Evolutionary conservation across 2,113 vertebrate species (phyloP).

Genomic region (Halichoerus grypus): DNA sequence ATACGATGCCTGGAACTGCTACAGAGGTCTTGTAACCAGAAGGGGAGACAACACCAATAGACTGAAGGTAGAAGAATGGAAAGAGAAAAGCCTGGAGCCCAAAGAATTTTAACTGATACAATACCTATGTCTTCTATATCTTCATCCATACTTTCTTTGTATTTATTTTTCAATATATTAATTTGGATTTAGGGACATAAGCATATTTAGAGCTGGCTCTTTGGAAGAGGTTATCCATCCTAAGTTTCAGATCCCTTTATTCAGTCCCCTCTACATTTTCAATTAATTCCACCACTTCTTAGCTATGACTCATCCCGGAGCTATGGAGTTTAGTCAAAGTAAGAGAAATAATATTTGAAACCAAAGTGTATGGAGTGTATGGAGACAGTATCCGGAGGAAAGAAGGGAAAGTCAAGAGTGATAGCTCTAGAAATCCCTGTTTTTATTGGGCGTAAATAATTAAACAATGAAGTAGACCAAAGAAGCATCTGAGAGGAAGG

Average conservation of each 20-base stretch:
- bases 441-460: not conserved
- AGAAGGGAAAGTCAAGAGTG: not conserved
- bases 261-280: not conserved
- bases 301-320: not conserved
- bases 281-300: not conserved
- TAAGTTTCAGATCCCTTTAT: not conserved
- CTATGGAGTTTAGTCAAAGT: not conserved
- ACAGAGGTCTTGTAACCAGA: not conserved
- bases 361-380: not conserved
- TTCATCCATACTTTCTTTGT: not conserved
- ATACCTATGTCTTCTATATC: not conserved
- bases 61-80: not conserved
- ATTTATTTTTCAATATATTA: not conserved
- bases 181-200: not conserved
- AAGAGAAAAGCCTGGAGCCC: not conserved
- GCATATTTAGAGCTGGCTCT: not conserved
- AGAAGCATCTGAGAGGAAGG: not conserved
- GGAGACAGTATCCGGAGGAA: not conserved
- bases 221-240: not conserved
- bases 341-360: slow-evolving; percentile 38
- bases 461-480: not conserved
- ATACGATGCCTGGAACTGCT: not conserved
- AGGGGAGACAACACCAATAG: not conserved
- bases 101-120: not conserved
- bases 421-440: not conserved